Percentiles rank a stretch among this genome's conserved stretches.
These are phyloP conservation scores for Pristionchus maxplancki DNA, from an alignment of 2,888 invertebrate species.

Conservation along the genomic window DNA sequence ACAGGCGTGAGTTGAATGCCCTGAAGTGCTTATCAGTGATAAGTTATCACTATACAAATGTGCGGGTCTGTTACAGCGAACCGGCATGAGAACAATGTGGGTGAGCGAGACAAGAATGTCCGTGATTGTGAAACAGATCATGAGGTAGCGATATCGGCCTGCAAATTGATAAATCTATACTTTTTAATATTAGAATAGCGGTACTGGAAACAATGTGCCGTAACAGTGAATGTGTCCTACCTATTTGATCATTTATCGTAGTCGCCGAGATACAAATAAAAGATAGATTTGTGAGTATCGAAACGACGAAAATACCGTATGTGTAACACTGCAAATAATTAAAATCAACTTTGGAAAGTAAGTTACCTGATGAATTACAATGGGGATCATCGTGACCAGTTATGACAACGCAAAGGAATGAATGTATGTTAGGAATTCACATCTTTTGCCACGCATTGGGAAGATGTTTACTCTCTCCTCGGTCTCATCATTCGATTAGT, in stretches of 20 bases:
- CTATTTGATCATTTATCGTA: background rate
- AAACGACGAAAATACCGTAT: background rate
- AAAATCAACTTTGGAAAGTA: no score
- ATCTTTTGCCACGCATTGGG: no score
- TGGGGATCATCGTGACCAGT: background rate
- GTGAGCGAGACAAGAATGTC: background rate
- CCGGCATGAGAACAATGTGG: background rate
- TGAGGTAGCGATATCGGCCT: background rate
- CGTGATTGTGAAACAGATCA: background rate
- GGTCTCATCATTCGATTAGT: no score
- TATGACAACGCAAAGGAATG: no score
- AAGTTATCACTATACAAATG: no score
- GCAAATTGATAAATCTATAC: background rate
- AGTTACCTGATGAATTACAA: background rate
- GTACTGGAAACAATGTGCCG: background rate
- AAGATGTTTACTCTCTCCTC: no score
- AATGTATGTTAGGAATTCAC: no score
- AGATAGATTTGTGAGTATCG: background rate
- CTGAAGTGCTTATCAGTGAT: no score
- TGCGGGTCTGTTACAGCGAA: no score
- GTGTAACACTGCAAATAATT: background rate
- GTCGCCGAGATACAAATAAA: background rate
- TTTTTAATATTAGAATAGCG: background rate
- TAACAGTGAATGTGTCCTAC: no score
- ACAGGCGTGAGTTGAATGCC: background rate